These are phyloP conservation scores for Stegana nigrithorax DNA, from an alignment of 2,888 invertebrate genomes.

Conservation along the genomic window DNA sequence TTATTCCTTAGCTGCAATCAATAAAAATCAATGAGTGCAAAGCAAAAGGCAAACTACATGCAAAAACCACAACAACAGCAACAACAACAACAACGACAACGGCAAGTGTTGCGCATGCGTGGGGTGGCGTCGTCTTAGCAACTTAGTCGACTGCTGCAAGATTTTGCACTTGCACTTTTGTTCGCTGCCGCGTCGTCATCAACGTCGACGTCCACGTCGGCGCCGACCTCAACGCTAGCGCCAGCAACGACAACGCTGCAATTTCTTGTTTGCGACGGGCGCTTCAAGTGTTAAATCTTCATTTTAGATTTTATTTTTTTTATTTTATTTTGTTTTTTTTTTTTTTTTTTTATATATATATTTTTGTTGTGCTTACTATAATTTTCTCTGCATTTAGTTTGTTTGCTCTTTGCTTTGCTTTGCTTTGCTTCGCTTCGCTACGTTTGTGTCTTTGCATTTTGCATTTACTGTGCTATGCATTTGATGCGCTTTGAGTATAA, in stretches of 20 bases:
- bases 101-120: slow-evolving; percentile 15
- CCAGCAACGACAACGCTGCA: too few species aligned
- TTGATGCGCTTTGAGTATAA: slow-evolving; percentile 58
- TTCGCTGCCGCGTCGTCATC: slow-evolving; percentile 23
- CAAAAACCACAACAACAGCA: too few species aligned
- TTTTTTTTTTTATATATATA: slow-evolving; percentile 15
- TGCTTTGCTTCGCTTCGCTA: slow-evolving; percentile 19
- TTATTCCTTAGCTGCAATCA: too few species aligned
- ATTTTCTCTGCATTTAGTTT: not conserved
- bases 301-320: too few species aligned
- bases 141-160: not conserved
- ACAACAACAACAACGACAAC: not conserved
- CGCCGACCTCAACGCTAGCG: slow-evolving; percentile 25
- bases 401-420: slow-evolving; percentile 40
- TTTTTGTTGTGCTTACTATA: not conserved
- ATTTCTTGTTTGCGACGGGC: too few species aligned
- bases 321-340: slow-evolving; percentile 41
- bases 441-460: not conserved
- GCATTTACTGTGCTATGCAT: slow-evolving; percentile 41
- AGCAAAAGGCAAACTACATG: too few species aligned
- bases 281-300: slow-evolving; percentile 49
- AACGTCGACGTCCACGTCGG: slow-evolving; percentile 16
- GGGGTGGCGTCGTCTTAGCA: too few species aligned
- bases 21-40: too few species aligned
- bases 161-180: slow-evolving; percentile 30